Evolutionary conservation across 2,113 vertebrate species (phyloP).

Genomic region (Vulpes vulpes): DNA sequence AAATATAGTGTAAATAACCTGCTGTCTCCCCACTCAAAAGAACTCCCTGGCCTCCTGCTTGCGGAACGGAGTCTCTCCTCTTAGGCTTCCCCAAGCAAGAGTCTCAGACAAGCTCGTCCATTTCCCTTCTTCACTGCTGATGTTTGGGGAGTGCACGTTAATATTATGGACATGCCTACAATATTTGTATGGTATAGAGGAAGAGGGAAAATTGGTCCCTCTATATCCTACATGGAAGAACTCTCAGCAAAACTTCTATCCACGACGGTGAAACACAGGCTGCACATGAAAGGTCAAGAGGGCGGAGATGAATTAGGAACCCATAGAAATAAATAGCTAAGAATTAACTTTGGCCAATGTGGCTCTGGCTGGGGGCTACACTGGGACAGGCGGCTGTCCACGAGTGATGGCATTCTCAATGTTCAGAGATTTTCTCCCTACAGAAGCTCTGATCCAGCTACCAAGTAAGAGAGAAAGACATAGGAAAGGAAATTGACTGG

Average conservation of each 20-base stretch:
- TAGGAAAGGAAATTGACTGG: too few species aligned
- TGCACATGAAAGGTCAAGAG: background rate
- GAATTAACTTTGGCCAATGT: background rate
- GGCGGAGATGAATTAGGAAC: background rate
- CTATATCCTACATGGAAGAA: background rate
- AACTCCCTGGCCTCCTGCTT: background rate
- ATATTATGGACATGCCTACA: background rate
- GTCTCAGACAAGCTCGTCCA: accelerated
- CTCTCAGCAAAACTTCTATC: background rate
- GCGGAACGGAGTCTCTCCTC: background rate
- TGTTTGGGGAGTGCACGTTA: background rate
- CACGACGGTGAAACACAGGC: background rate
- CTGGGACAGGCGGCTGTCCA: background rate
- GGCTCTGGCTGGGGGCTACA: background rate
- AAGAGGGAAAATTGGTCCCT: background rate
- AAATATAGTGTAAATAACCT: conserved; percentile 30
- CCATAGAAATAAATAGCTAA: background rate
- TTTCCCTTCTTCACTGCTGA: background rate
- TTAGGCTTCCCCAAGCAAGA: background rate
- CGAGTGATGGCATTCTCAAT: accelerated
- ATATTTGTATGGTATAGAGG: background rate
- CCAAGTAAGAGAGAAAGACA: background rate
- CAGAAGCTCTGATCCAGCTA: background rate
- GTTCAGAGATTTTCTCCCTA: background rate
- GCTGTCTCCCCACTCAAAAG: background rate